phyloP scores from a whole-genome alignment of 2,797 vertebrate species.

The Hirundo rustica region DNA sequence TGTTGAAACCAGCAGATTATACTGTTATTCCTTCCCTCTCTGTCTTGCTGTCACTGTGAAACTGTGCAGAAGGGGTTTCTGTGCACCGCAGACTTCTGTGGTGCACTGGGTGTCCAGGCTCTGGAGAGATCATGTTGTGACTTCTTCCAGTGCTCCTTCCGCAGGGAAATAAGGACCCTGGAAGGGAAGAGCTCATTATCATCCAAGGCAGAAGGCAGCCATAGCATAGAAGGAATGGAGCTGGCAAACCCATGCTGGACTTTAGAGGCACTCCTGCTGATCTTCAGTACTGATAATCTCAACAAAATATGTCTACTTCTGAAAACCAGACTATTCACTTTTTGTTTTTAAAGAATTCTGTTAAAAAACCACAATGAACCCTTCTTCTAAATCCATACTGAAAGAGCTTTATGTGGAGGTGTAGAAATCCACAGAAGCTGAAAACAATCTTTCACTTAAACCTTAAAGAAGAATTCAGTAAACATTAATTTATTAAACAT shows the following conservation, averaged over 20 bases:
- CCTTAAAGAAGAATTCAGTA: neutral
- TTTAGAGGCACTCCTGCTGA: neutral
- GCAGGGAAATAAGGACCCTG: neutral
- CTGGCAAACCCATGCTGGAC: neutral
- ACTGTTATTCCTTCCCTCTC: neutral
- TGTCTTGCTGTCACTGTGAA: neutral
- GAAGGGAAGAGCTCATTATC: neutral
- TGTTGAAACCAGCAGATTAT: neutral
- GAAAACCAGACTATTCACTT: neutral
- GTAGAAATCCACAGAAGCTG: neutral
- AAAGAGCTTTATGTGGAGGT: neutral
- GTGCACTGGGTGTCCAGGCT: neutral
- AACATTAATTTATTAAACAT: neutral
- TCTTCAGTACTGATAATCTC: neutral
- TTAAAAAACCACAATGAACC: neutral
- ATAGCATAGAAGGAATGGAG: neutral
- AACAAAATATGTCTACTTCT: neutral
- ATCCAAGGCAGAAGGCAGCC: neutral
- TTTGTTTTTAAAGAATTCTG: neutral
- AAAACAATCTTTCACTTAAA: neutral
- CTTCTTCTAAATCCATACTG: neutral
- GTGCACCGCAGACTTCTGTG: fast-evolving
- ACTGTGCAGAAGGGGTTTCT: neutral
- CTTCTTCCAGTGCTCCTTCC: neutral
- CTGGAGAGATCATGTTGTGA: neutral